A percentile compares a stretch with the other conserved stretches of the same genome.
Evolutionary conservation across 2,797 vertebrate species (phyloP).

Genomic region (Coccyzus lansbergi): DNA sequence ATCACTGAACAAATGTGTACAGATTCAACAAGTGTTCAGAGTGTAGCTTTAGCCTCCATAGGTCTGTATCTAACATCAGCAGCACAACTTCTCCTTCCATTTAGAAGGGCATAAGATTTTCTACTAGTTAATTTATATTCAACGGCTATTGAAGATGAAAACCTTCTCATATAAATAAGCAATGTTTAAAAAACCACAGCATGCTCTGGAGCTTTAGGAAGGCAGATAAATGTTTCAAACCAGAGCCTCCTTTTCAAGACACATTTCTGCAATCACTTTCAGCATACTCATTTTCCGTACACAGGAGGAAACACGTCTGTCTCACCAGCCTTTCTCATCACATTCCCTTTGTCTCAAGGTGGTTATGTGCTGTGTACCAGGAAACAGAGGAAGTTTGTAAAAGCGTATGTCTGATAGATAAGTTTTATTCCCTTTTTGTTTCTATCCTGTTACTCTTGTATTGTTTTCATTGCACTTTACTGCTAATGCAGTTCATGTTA

Average conservation of each 20-base stretch:
- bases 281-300: not conserved
- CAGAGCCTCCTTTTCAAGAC: slow-evolving; percentile 5
- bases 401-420: not conserved
- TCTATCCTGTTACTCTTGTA: not conserved
- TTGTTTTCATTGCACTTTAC: not conserved
- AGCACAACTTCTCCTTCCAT: not conserved
- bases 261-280: not conserved
- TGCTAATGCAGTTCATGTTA: not conserved
- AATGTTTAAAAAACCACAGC: not conserved
- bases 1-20: not conserved
- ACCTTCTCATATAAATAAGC: not conserved
- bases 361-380: not conserved
- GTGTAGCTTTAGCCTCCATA: accelerated
- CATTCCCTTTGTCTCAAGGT: not conserved
- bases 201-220: not conserved
- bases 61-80: not conserved
- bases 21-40: not conserved
- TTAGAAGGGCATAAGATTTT: not conserved
- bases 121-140: not conserved
- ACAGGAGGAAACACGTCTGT: slow-evolving; percentile 1
- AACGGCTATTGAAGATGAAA: not conserved
- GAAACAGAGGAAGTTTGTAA: not conserved
- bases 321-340: not conserved
- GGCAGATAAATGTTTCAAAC: not conserved
- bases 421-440: not conserved